Evolutionary conservation across 2,113 vertebrate species (phyloP), one percentile per base, ranked within the genome.

Genomic region (Ibidorhyncha struthersii): DNA sequence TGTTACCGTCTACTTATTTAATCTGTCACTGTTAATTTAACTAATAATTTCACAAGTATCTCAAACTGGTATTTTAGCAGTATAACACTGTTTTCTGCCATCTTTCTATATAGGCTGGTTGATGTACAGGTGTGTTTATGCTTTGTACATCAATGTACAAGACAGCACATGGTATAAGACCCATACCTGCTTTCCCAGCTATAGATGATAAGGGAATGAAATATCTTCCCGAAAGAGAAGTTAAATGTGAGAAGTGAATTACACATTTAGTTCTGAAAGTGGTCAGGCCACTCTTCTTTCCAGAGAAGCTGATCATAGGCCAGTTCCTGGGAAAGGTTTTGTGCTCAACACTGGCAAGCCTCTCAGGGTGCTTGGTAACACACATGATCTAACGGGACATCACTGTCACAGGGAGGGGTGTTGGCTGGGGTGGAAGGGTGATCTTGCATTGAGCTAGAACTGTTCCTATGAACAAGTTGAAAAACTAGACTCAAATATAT

Each of bases 321-420:
- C 4, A 23, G 4, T 8, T 73, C 22, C n/a, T 53, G 20, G 23
- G 19, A 81, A 73, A 49, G 5, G 11, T 43, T 74, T 50, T 62
- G 4, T 53, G 25, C 67, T 91, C 21, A 20, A 12, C 23, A 10
- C 13, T 41, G 25, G 8, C 7, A 59, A 69, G 4, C 8, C 4
- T 82, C 16, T 34, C 38, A 63, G 14, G 14, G 18, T n/a, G 5
- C 12, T 67, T 45, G 45, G 29, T 78, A 19, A 17, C 23, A 47
- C 9, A 49, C 4, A 8, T 30, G 17, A 66, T 26, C 12, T 40
- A 41, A n/a, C 0, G 0, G 19, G 12, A 23, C 3, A 3, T 55
- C 32, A 32, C 22, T 1, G 1, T 41, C 36, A 20, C 14, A 17
- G 8, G 1, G 4, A 3, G 2, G 6, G 5, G 6, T 26, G 5